phyloP scores from a whole-genome alignment of 1,140 invertebrate genomes.

The Brachionus rubens region DNA sequence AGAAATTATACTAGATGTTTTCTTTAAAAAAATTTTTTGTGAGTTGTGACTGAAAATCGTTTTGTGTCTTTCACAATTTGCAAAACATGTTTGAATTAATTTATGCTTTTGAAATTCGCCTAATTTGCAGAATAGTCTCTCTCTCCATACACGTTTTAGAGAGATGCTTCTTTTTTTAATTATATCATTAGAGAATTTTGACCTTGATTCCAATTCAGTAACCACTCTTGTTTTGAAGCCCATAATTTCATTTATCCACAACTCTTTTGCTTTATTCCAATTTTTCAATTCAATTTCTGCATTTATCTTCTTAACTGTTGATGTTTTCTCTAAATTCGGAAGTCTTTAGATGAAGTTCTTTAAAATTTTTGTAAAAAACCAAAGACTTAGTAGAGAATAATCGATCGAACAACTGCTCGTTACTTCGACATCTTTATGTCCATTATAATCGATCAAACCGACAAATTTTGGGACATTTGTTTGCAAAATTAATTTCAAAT shows the following conservation, averaged over 20 bases:
- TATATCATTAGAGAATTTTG: too few relatives aligned
- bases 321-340: not conserved
- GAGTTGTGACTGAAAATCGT: too few relatives aligned
- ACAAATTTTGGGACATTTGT: not conserved
- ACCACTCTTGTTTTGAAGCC: too few relatives aligned
- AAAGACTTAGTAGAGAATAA: not conserved
- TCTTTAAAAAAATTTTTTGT: too few relatives aligned
- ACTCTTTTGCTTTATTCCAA: constrained; percentile 33
- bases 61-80: not conserved
- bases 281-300: not conserved
- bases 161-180: too few relatives aligned
- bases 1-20: too few relatives aligned
- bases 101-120: not conserved
- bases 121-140: too few relatives aligned
- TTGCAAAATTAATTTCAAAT: not conserved
- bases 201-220: too few relatives aligned
- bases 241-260: too few relatives aligned
- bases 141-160: too few relatives aligned
- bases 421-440: too few relatives aligned
- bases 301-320: not conserved
- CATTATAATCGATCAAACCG: too few relatives aligned
- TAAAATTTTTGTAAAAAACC: not conserved
- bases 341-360: not conserved
- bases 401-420: not conserved
- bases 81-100: not conserved